These are phyloP conservation scores for Nycteola revayana DNA, from an alignment of 2,888 invertebrate genomes.

Conservation along the genomic window DNA sequence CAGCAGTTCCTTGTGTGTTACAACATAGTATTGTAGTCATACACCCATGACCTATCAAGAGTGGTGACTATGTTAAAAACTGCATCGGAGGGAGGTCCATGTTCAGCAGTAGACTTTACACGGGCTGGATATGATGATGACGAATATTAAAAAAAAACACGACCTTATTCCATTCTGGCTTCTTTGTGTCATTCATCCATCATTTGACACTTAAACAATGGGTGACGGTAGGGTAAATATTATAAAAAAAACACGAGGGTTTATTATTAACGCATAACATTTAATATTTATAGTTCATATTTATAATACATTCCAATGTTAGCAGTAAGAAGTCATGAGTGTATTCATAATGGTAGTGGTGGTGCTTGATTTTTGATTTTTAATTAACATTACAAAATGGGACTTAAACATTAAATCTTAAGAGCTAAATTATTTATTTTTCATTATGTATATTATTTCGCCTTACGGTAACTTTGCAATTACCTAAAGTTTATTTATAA, in stretches of 20 bases:
- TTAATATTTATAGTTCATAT: constrained; percentile 83
- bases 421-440: constrained; percentile 47
- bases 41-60: too few relatives aligned
- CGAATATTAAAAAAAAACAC: too few relatives aligned
- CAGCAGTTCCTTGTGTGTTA: too few relatives aligned
- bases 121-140: too few relatives aligned
- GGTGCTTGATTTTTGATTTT: constrained; percentile 75
- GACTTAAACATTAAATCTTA: constrained; percentile 61
- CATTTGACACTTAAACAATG: too few relatives aligned
- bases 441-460: constrained; percentile 56
- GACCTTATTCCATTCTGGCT: too few relatives aligned
- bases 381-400: constrained; percentile 80
- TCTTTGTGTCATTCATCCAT: too few relatives aligned
- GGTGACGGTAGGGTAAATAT: too few relatives aligned
- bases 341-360: constrained; percentile 78
- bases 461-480: constrained; percentile 39
- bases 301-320: constrained; percentile 83
- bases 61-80: too few relatives aligned
- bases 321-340: constrained; percentile 80
- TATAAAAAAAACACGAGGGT: constrained; percentile 54
- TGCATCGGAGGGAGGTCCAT: too few relatives aligned
- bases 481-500: constrained; percentile 46
- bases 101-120: too few relatives aligned
- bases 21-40: too few relatives aligned
- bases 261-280: constrained; percentile 88